Evolutionary conservation across 2,113 vertebrate genomes (phyloP), one percentile per base, ranked within the genome.

Genomic region (Procavia capensis): DNA sequence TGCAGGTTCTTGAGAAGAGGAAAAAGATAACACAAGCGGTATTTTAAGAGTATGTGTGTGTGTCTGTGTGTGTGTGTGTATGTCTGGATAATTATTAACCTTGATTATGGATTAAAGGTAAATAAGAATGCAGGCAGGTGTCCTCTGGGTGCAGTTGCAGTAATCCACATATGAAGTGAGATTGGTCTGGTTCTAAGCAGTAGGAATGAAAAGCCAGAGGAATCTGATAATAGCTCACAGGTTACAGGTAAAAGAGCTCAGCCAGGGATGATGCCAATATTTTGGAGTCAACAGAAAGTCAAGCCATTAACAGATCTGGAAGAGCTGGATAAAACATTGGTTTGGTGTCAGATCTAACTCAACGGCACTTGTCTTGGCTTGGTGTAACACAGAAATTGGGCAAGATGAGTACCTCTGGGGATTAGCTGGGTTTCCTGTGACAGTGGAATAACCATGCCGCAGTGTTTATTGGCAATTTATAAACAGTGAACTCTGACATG

Each of bases 61-160:
- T 31, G 63, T 64, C 1, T 16, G 54, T 16, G 54, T 57, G 16
- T 57, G 10, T 66, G 27, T 34, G 63, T 66, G 5, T 22, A 20
- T 5, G 19, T 59, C 5, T 59, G 17, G 22, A 59, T 66, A 92
- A 82, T 29, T 29, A 59, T 79, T 92, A 80, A 74, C 5, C 47
- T 50, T 83, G 74, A 94, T 31, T 68, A 29, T 47, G 29, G 25
- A 70, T 84, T 89, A 75, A 93, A 95, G 72, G 41, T 16, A 41
- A 74, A 36, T 39, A 61, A 54, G 36, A 80, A 29, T 45, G 6
- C 36, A 94, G 29, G 50, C 27, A 59, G 68, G 45, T 25, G 6
- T 85, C 88, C 39, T 72, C 25, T 5, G 36, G 27, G 31, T 29
- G 54, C 6, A 25, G 20, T 2, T 43, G 31, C 13, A 39, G 66